These are phyloP conservation scores for Drosophila aff. DNA, from an alignment of 1,140 invertebrate species.

Conservation along the genomic window DNA sequence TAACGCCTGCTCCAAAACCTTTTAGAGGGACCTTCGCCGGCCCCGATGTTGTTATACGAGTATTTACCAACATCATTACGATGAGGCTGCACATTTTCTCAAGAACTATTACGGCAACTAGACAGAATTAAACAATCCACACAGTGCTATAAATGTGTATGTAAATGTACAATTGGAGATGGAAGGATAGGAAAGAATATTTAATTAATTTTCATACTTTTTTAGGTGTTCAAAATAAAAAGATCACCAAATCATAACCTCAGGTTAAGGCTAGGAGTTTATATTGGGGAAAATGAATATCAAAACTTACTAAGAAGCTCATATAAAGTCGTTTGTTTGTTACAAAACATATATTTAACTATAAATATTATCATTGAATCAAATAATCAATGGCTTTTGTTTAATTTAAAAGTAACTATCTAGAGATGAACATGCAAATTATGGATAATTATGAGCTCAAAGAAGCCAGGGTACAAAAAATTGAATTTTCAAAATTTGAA, in stretches of 20 bases:
- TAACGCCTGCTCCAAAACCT: constrained; percentile 69
- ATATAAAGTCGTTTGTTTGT: not conserved
- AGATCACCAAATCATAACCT: not conserved
- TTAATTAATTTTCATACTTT: too few species aligned
- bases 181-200: constrained; percentile 5
- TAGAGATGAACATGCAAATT: not conserved
- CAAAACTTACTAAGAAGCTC: not conserved
- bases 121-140: constrained; percentile 70
- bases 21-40: constrained; percentile 43
- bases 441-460: not conserved
- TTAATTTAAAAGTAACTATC: too few species aligned
- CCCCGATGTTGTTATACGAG: constrained; percentile 52
- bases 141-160: constrained; percentile 3
- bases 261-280: not conserved
- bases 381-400: not conserved
- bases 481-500: too few species aligned
- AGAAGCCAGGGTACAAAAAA: too few species aligned
- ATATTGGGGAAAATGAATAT: too few species aligned
- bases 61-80: constrained; percentile 77
- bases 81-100: constrained; percentile 79
- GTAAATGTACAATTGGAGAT: constrained; percentile 2
- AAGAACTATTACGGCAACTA: constrained; percentile 75
- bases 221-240: too few species aligned
- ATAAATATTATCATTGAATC: not conserved
- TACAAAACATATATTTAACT: not conserved